These are phyloP conservation scores for Australoheros facetus DNA, from an alignment of 2,797 vertebrate species.

Conservation along the genomic window DNA sequence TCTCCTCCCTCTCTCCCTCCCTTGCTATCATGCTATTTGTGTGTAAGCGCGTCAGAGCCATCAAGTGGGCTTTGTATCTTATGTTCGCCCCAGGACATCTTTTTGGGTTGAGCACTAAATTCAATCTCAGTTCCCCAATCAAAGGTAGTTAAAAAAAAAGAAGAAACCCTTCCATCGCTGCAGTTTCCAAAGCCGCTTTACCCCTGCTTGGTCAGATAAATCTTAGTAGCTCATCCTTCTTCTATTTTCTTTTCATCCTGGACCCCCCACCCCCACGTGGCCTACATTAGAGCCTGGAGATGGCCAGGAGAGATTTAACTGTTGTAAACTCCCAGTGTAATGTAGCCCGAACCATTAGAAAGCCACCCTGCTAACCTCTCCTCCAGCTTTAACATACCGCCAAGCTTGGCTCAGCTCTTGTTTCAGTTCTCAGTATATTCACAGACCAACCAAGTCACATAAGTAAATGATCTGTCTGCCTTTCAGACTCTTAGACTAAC, in stretches of 20 bases:
- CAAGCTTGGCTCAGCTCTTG: slow-evolving; percentile 41
- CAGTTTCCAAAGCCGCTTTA: slow-evolving; percentile 52
- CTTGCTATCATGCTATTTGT: slow-evolving; percentile 46
- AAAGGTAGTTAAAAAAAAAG: slow-evolving; percentile 71
- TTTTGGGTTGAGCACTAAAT: slow-evolving; percentile 71
- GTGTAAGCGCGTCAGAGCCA: slow-evolving; percentile 57
- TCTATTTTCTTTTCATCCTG: slow-evolving; percentile 74
- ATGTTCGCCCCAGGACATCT: slow-evolving; percentile 69
- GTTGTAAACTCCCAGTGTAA: slow-evolving; percentile 79
- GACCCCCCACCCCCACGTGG: slow-evolving; percentile 55
- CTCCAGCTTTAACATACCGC: slow-evolving; percentile 59
- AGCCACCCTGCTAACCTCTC: slow-evolving; percentile 61
- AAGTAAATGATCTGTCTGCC: slow-evolving; percentile 25
- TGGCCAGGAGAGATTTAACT: slow-evolving; percentile 78
- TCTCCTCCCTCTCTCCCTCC: slow-evolving; percentile 22
- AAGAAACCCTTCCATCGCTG: not conserved
- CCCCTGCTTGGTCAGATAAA: slow-evolving; percentile 74
- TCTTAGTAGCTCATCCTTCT: slow-evolving; percentile 76
- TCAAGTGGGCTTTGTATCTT: slow-evolving; percentile 71
- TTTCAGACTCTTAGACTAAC: slow-evolving; percentile 37
- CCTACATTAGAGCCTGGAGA: slow-evolving; percentile 79
- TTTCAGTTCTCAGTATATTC: slow-evolving; percentile 36
- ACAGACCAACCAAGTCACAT: slow-evolving; percentile 24
- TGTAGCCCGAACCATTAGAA: slow-evolving; percentile 67
- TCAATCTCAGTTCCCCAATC: slow-evolving; percentile 76